phyloP scores from a whole-genome alignment of 2,888 invertebrate genomes.

The Scrobipalpa atriplicella region DNA sequence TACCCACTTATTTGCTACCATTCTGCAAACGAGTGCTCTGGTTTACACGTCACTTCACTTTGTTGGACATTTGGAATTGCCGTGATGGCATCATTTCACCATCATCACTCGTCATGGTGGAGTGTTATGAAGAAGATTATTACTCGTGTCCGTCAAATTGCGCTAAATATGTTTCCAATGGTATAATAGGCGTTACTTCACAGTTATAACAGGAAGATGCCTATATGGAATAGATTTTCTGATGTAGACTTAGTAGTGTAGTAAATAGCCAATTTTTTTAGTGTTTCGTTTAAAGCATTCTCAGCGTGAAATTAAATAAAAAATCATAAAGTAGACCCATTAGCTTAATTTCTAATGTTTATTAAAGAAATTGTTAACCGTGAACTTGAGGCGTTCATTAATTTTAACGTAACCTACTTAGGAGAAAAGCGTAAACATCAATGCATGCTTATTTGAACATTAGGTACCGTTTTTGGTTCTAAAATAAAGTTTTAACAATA shows the following conservation, averaged over 20 bases:
- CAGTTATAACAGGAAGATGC: not conserved
- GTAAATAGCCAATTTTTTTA: not conserved
- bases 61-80: slow-evolving; percentile 16
- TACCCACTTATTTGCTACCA: slow-evolving; percentile 1
- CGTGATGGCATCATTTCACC: slow-evolving; percentile 21
- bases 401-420: slow-evolving; percentile 18
- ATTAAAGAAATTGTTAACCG: slow-evolving; percentile 22
- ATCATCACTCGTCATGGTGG: slow-evolving; percentile 22
- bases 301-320: slow-evolving; percentile 4
- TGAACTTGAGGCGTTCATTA: slow-evolving; percentile 24
- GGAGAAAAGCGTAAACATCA: not conserved
- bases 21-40: slow-evolving; percentile 17
- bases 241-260: not conserved
- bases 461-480: not conserved
- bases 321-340: not conserved
- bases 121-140: slow-evolving; percentile 4
- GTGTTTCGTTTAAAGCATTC: not conserved
- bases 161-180: not conserved
- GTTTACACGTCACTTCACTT: slow-evolving; percentile 21
- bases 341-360: slow-evolving; percentile 15
- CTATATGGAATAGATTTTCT: not conserved
- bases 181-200: not conserved
- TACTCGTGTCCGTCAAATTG: slow-evolving; percentile 7
- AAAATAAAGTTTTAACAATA: too few relatives aligned
- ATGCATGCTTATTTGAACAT: not conserved